phyloP scores from a whole-genome alignment of 2,797 vertebrate species.

The Myoxocephalus aenaeus region DNA sequence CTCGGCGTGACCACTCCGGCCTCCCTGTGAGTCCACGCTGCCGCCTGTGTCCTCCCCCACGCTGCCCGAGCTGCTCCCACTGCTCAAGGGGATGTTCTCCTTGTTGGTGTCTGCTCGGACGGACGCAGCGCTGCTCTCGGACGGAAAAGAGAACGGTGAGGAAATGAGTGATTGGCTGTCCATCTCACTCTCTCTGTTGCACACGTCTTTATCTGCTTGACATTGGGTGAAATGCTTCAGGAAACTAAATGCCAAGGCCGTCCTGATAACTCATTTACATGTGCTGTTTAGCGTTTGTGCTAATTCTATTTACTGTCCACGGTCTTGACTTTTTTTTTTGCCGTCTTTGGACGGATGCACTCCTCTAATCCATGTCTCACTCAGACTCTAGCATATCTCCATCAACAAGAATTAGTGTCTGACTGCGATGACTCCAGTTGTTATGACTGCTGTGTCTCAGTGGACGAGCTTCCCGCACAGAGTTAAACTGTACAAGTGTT shows the following conservation, averaged over 20 bases:
- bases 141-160: constrained; percentile 23
- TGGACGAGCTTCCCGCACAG: constrained; percentile 21
- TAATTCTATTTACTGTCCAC: constrained; percentile 75
- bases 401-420: constrained; percentile 76
- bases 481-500: constrained; percentile 16
- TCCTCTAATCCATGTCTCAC: constrained; percentile 70
- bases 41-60: constrained; percentile 76
- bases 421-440: constrained; percentile 47
- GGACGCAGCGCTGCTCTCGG: constrained; percentile 58
- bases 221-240: constrained; percentile 20
- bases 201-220: constrained; percentile 40
- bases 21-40: constrained; percentile 78
- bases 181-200: constrained; percentile 29
- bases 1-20: constrained; percentile 67
- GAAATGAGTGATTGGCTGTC: constrained; percentile 49
- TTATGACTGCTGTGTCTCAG: constrained; percentile 53
- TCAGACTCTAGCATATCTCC: constrained; percentile 55
- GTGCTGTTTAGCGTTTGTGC: constrained; percentile 61
- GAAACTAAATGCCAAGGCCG: constrained; percentile 47
- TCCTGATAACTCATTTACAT: constrained; percentile 45
- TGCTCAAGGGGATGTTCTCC: constrained; percentile 90
- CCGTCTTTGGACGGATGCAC: constrained; percentile 43
- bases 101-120: constrained; percentile 88
- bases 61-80: constrained; percentile 45
- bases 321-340: constrained; percentile 52